Evolutionary conservation across 1,140 invertebrate species (phyloP).

Genomic region (Sweltsa coloradensis): DNA sequence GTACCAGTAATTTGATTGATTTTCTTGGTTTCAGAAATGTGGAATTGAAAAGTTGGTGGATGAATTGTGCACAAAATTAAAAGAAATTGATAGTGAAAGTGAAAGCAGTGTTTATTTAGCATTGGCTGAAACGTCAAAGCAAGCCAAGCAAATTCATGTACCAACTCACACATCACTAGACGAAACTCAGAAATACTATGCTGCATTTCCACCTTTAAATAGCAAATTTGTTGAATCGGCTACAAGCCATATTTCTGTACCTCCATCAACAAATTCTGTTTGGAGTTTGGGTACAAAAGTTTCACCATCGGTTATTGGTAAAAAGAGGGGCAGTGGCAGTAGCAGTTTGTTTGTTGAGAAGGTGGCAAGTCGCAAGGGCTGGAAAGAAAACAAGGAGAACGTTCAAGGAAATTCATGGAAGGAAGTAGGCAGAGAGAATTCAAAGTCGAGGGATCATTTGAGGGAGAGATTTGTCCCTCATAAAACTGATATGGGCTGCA

Average conservation of each 20-base stretch:
- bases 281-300: slow-evolving; percentile 14
- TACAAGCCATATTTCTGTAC: slow-evolving; percentile 1
- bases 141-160: slow-evolving; percentile 1
- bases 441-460: too few species aligned
- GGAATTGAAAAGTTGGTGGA: slow-evolving; percentile 44
- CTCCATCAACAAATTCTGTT: slow-evolving; percentile 4
- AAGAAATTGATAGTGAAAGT: slow-evolving; percentile 27
- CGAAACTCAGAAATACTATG: slow-evolving; percentile 16
- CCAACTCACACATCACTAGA: slow-evolving; percentile 13
- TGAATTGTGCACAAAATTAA: slow-evolving; percentile 40
- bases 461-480: too few species aligned
- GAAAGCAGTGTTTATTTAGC: slow-evolving; percentile 10
- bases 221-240: slow-evolving; percentile 8
- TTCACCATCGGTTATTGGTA: slow-evolving; percentile 10
- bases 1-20: too few species aligned
- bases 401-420: too few species aligned
- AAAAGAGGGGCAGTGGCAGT: slow-evolving; percentile 12
- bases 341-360: too few species aligned
- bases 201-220: slow-evolving; percentile 18
- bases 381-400: too few species aligned
- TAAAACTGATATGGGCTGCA: slow-evolving; percentile 1
- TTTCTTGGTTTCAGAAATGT: slow-evolving; percentile 34
- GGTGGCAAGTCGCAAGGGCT: too few species aligned
- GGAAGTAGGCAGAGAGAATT: too few species aligned
- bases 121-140: slow-evolving; percentile 5